Conservation (phyloP, 2,888 invertebrate genomes). For the Polyommatus icarus region DNA sequence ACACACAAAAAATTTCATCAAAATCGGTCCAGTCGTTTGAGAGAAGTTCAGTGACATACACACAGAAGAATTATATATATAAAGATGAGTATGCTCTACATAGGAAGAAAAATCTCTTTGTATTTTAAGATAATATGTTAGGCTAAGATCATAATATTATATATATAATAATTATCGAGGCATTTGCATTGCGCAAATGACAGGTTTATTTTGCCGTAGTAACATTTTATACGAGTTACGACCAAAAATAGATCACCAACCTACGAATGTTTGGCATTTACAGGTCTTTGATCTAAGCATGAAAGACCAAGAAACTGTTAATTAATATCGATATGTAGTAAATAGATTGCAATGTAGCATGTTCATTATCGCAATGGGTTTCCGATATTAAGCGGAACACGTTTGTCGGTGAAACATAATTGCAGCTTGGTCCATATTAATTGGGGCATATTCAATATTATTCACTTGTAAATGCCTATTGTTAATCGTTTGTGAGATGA, state of each 20-base stretch:
- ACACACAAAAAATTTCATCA: too few relatives aligned
- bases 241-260: too few relatives aligned
- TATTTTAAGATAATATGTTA: not conserved
- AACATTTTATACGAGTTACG: too few relatives aligned
- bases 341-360: conserved; percentile 21
- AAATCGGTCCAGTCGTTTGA: too few relatives aligned
- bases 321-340: not conserved
- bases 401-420: conserved; percentile 36
- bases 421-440: conserved; percentile 31
- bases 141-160: too few relatives aligned
- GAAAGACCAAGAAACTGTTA: not conserved
- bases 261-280: too few relatives aligned
- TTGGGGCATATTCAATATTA: conserved; percentile 22
- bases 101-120: not conserved
- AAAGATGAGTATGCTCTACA: not conserved
- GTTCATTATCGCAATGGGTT: conserved; percentile 32
- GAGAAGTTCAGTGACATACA: too few relatives aligned
- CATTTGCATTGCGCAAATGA: not conserved
- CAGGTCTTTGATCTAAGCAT: not conserved
- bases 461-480: not conserved
- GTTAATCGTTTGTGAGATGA: not conserved
- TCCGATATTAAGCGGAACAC: conserved; percentile 33
- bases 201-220: not conserved
- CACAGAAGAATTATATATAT: too few relatives aligned
- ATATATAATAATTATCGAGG: too few relatives aligned